Evolutionary conservation across 2,113 vertebrate genomes (phyloP), one percentile per base, ranked within the genome.

Genomic region (Clupea harengus): DNA sequence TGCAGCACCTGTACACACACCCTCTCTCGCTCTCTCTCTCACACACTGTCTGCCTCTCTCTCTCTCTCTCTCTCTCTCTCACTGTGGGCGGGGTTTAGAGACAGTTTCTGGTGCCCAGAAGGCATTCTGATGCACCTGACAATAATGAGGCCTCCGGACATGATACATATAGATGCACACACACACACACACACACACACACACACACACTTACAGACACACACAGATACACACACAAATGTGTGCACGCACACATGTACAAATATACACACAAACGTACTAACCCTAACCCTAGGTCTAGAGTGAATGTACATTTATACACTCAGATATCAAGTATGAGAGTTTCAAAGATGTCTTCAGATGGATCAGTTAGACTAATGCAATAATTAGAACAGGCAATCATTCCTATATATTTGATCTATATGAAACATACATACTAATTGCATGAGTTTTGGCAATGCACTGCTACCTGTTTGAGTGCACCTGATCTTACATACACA

Each of bases 41-140:
- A 1, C 39, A 39, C 39, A 39, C 39, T 1, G 39, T 39, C 39
- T 2, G 39, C 39, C 39, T 39, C 20, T 52, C 39, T 52, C 72
- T n/a, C 46, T 54, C 2, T 25, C 47, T 44, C 39, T 81, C 28
- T n/a, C 39, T 45, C 2, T 44, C 11, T 82, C 17, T 57, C 46
- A 8, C 45, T 6, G n/a, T n/a, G 96, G 97, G 97, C 93, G 97
- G 96, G 94, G 96, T 96, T 95, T 96, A 95, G 94, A 94, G 94
- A 93, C 92, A 94, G 97, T 96, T 96, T 97, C 96, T 95, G 94
- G 95, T 94, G 96, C 97, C 98, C 97, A 96, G 91, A 45, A 97
- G 98, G 96, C 96, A 94, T 95, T 95, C 92, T 93, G 96, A 97
- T 97, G 96, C 94, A 96, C 96, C 96, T 97, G 96, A 97, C 96